Percentiles rank a stretch among this genome's conserved stretches.
phyloP scores from a whole-genome alignment of 2,888 invertebrate genomes.

The Volucella bombylans region DNA sequence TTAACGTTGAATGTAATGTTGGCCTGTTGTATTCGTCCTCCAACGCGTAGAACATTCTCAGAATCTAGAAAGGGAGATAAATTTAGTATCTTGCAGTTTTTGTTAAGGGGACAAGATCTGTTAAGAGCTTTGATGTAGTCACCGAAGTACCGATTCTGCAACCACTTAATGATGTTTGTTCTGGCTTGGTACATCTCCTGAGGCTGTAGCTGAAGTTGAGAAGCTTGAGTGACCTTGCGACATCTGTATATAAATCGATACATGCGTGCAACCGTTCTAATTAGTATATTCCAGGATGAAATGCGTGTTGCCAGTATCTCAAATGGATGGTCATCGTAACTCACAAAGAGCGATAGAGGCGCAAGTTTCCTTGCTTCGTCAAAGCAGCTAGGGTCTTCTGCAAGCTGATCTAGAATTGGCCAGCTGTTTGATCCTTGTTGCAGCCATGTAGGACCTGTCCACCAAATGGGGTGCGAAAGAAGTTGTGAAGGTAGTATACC shows the following conservation, averaged over 20 bases:
- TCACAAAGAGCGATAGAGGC: background rate
- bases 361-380: background rate
- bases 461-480: conserved; percentile 55
- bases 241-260: background rate
- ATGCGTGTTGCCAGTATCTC: background rate
- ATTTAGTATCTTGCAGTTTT: background rate
- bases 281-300: background rate
- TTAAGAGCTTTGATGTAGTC: background rate
- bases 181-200: too few species aligned
- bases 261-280: background rate
- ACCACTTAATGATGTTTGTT: background rate
- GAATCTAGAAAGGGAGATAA: conserved; percentile 73
- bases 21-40: conserved; percentile 70
- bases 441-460: conserved; percentile 65
- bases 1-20: conserved; percentile 48
- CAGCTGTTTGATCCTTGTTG: background rate
- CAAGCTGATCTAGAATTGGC: background rate
- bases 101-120: conserved; percentile 4
- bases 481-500: conserved; percentile 57
- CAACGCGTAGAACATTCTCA: conserved; percentile 73
- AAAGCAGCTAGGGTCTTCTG: background rate
- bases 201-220: too few species aligned
- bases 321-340: background rate
- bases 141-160: background rate
- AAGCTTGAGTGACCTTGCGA: background rate